These are phyloP conservation scores for Oryzias dopingdopingensis DNA, from an alignment of 2,797 vertebrate species.

Conservation along the genomic window DNA sequence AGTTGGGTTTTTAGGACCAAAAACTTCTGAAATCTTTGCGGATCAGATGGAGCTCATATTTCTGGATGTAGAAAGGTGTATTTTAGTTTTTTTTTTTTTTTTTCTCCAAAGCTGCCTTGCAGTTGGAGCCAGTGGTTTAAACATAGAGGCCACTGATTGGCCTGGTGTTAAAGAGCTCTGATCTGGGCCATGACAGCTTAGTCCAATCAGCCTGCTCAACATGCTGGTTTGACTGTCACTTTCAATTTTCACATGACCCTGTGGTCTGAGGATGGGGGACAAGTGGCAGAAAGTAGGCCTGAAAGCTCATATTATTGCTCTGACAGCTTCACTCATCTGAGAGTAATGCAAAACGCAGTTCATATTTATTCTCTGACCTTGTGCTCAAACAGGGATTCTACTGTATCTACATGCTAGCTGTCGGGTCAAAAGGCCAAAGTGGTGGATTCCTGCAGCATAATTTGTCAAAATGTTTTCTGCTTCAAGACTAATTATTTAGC, in stretches of 20 bases:
- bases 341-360: conserved; percentile 99
- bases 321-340: conserved; percentile 99
- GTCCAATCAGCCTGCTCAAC: conserved; percentile 92
- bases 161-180: conserved; percentile 80
- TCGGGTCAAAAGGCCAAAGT: conserved; percentile 40
- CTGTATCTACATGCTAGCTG: conserved; percentile 82
- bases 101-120: conserved; percentile 3
- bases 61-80: neutral
- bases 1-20: conserved; percentile 20
- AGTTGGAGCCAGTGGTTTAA: conserved; percentile 41
- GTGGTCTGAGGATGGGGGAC: conserved; percentile 90
- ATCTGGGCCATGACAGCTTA: conserved; percentile 80
- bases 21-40: conserved; percentile 17
- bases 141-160: conserved; percentile 58
- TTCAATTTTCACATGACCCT: conserved; percentile 98
- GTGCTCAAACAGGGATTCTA: conserved; percentile 81
- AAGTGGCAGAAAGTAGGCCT: conserved; percentile 94
- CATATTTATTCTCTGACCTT: conserved; percentile 96
- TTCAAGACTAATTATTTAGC: conserved; percentile 79
- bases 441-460: conserved; percentile 76
- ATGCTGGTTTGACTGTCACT: conserved; percentile 93
- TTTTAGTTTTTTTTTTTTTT: conserved; percentile 3
- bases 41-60: conserved; percentile 9
- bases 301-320: conserved; percentile 96
- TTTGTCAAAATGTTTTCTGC: conserved; percentile 76